Conservation (phyloP, 2,797 vertebrate genomes). For the Fistularia tabacaria region DNA sequence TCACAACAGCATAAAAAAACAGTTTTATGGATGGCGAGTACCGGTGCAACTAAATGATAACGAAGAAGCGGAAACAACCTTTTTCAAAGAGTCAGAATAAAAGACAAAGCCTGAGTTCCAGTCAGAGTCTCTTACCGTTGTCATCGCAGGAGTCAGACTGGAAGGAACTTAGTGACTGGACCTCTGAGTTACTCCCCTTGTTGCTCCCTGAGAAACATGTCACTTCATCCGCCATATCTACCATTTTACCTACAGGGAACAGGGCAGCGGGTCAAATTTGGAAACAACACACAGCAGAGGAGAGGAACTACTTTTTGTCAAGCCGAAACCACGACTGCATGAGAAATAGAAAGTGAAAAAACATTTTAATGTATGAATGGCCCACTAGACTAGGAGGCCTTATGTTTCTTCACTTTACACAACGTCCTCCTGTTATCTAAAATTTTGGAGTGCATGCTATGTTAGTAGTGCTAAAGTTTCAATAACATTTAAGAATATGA, state of each 20-base stretch:
- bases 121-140: conserved; percentile 82
- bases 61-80: background rate
- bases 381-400: too few species aligned
- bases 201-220: conserved; percentile 92
- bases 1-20: too few species aligned
- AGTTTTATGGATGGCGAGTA: too few species aligned
- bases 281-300: background rate
- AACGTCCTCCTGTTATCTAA: too few species aligned
- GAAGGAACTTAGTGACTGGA: conserved; percentile 94
- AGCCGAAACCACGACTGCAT: background rate
- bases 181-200: conserved; percentile 94
- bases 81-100: background rate
- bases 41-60: too few species aligned
- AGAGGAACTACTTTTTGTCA: background rate
- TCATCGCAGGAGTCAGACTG: conserved; percentile 96
- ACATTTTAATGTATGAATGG: too few species aligned
- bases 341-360: too few species aligned
- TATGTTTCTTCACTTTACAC: too few species aligned
- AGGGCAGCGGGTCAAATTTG: conserved; percentile 3
- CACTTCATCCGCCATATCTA: conserved; percentile 87
- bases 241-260: conserved; percentile 81
- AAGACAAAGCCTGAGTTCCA: too few species aligned
- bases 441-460: too few species aligned
- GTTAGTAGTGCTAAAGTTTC: too few species aligned
- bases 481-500: too few species aligned